Conservation (phyloP, 2,113 vertebrate species). For the Protobothrops flavoviridis region DNA sequence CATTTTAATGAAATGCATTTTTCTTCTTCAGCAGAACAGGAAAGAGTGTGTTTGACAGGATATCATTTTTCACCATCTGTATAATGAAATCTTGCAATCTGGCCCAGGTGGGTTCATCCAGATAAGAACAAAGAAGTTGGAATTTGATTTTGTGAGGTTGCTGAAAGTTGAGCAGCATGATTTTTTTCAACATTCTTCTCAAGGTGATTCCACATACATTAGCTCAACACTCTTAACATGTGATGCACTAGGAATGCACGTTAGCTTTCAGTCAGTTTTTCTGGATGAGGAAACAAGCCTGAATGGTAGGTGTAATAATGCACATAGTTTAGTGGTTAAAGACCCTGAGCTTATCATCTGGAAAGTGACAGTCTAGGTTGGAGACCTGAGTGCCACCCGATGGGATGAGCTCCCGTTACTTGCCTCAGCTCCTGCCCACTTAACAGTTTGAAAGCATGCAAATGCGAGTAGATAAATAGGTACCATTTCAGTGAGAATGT, state of each 20-base stretch:
- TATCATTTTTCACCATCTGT: neutral
- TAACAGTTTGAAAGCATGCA: neutral
- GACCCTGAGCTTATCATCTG: neutral
- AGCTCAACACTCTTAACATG: neutral
- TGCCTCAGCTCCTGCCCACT: neutral
- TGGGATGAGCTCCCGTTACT: neutral
- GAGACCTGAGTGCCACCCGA: neutral
- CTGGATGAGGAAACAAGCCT: neutral
- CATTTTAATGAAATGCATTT: conserved; percentile 29
- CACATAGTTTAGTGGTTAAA: neutral
- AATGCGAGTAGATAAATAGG: neutral
- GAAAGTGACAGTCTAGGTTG: neutral
- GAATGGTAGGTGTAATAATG: neutral
- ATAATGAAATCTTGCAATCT: conserved; percentile 10
- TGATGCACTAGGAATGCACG: neutral
- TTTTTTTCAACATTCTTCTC: neutral
- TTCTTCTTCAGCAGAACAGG: conserved; percentile 1
- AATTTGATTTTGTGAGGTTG: neutral
- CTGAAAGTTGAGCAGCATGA: neutral
- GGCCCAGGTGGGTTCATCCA: neutral
- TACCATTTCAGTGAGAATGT: neutral
- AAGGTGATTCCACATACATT: neutral
- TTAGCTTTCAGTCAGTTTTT: neutral
- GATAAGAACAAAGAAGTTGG: neutral
- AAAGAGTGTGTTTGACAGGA: conserved; percentile 6